These are phyloP conservation scores for Hermodice carunculata DNA, from an alignment of 2,888 invertebrate genomes.

Conservation along the genomic window DNA sequence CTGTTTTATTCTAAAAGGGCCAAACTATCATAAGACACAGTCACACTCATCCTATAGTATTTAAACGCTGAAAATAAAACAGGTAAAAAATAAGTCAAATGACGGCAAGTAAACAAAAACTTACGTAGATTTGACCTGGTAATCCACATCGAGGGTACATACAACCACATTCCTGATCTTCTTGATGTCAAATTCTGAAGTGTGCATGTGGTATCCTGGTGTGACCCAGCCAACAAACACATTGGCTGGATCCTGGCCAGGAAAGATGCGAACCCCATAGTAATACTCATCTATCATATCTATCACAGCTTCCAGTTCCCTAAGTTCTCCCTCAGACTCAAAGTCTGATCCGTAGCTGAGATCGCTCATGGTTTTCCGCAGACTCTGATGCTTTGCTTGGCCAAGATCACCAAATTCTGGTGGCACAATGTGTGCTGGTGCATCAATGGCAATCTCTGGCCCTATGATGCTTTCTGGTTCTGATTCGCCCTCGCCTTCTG, in stretches of 20 bases:
- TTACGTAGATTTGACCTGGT: conserved; percentile 78
- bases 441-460: conserved; percentile 4
- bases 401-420: conserved; percentile 1
- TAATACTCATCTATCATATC: conserved; percentile 94
- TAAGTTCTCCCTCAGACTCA: conserved; percentile 41
- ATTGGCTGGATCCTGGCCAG: conserved; percentile 94
- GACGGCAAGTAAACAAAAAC: too few relatives aligned
- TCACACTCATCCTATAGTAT: too few relatives aligned
- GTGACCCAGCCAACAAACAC: conserved; percentile 99
- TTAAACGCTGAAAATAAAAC: too few relatives aligned
- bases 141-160: conserved; percentile 70
- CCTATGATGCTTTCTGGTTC: conserved; percentile 44
- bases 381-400: not conserved
- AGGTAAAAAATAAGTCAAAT: too few relatives aligned
- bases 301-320: conserved; percentile 64
- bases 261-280: conserved; percentile 87
- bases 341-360: conserved; percentile 43
- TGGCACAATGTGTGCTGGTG: not conserved
- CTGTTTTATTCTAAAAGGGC: too few relatives aligned
- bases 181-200: conserved; percentile 65
- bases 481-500: conserved; percentile 40
- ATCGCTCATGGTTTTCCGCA: conserved; percentile 21
- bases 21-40: too few relatives aligned
- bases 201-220: conserved; percentile 82
- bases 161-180: conserved; percentile 65